Base-by-base conservation (phyloP, 2,113 vertebrate species). In the Megalops atlanticus region DNA sequence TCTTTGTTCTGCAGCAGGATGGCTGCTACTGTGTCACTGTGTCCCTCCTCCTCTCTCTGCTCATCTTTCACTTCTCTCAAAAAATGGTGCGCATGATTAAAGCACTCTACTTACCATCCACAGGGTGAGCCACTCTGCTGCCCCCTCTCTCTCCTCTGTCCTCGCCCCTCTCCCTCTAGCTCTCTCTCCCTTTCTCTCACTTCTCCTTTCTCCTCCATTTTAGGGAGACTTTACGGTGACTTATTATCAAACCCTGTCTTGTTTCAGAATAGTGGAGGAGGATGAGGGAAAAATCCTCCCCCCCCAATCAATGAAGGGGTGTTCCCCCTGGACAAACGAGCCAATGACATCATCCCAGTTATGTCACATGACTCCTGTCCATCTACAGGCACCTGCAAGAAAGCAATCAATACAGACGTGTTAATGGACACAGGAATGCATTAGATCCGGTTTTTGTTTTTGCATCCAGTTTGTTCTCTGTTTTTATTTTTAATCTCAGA, bases 61-160 rank as follows among this genome's bases (percentile, higher is more conserved):
- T 64, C 54, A 64, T 64, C 54, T 10, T n/a, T 31, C 54, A 27
- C 24, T 64, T 21, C 54, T 64, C 54, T 4, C 54, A 45, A 45
- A 58, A n/a, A 24, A 58, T 58, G n/a, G 88, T 86, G 89, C 86
- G 90, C 92, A 90, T 91, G 92, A 92, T 93, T 93, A 92, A 92
- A 92, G 90, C 39, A 82, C 85, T 69, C 27, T 88, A 91, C 90
- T 94, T 93, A 92, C 90, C 88, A 92, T 93, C 86, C 87, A 81
- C 78, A 21, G 35, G 18, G 80, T 85, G 87, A 83, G 82, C 86
- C 89, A 76, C 78, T 86, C 86, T 81, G 82, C 86, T 84, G 74
- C 5, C 81, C 71, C 72, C 80, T 75, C 78, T 90, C 89, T 76
- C 31, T 45, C 6, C 14, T 45, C 31, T 39, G 3, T 27, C 41